Conservation (phyloP, 2,113 vertebrate genomes). For the Gobiocypris rarus region DNA sequence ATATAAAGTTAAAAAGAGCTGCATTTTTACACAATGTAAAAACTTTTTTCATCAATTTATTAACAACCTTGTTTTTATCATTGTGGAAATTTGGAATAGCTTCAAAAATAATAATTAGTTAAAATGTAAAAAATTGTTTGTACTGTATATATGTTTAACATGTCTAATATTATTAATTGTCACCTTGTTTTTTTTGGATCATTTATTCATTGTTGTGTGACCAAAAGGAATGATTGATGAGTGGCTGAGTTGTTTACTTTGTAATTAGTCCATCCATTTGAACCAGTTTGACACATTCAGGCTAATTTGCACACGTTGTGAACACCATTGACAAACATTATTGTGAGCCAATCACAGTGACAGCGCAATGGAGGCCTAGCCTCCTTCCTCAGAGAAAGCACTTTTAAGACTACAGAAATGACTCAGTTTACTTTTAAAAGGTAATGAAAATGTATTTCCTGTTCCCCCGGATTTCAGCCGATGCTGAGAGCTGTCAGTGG, state of each 20-base stretch:
- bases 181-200: not conserved
- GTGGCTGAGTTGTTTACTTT: not conserved
- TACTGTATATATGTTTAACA: not conserved
- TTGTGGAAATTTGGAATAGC: not conserved
- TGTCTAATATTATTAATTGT: not conserved
- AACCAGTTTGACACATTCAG: not conserved
- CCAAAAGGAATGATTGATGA: not conserved
- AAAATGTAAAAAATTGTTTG: not conserved
- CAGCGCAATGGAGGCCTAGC: not conserved
- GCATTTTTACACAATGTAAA: not conserved
- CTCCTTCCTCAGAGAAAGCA: not conserved
- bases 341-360: not conserved
- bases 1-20: not conserved
- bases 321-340: not conserved
- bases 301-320: not conserved
- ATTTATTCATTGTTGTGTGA: not conserved
- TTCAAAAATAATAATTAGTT: not conserved
- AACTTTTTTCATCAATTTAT: not conserved
- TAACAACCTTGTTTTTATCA: not conserved
- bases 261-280: not conserved
- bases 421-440: not conserved
- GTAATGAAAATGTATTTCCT: not conserved
- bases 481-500: slow-evolving; percentile 20
- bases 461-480: not conserved
- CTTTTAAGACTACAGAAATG: not conserved